A percentile compares a stretch with the other conserved stretches of the same genome.
phyloP scores from a whole-genome alignment of 2,113 vertebrate species.

The Chloebia gouldiae region DNA sequence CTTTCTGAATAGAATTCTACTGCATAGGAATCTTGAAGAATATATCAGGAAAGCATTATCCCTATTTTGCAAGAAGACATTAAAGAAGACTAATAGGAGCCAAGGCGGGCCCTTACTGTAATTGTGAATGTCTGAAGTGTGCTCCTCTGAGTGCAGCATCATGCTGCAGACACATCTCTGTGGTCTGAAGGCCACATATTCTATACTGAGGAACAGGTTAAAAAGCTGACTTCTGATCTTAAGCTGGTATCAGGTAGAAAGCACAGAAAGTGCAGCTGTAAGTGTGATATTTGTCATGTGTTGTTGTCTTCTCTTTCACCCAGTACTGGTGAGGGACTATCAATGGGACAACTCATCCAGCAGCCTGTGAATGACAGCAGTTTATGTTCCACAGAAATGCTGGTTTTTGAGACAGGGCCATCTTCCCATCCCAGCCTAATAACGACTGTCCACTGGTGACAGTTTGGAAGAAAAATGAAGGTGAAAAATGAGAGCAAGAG shows the following conservation, averaged over 20 bases:
- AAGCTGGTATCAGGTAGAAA: neutral
- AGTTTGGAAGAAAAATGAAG: neutral
- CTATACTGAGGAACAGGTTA: neutral
- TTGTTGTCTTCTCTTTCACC: neutral
- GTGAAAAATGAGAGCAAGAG: constrained; percentile 21
- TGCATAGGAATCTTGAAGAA: neutral
- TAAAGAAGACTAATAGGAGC: neutral
- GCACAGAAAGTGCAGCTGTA: neutral
- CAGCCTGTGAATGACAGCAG: neutral
- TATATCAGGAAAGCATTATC: neutral
- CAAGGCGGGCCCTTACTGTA: neutral
- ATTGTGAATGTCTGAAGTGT: neutral
- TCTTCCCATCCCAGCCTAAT: neutral
- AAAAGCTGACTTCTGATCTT: neutral
- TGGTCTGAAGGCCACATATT: neutral
- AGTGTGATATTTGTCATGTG: accelerated
- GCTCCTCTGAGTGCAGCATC: neutral
- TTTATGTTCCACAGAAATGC: neutral
- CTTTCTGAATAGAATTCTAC: neutral
- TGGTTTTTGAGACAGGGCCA: neutral
- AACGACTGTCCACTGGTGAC: neutral
- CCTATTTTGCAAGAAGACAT: neutral
- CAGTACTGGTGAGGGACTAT: neutral
- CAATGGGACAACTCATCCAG: neutral
- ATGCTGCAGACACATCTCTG: neutral